Evolutionary conservation across 2,888 invertebrate species (phyloP), one percentile per base, ranked within the genome.

Genomic region (Xestia sexstrigata): DNA sequence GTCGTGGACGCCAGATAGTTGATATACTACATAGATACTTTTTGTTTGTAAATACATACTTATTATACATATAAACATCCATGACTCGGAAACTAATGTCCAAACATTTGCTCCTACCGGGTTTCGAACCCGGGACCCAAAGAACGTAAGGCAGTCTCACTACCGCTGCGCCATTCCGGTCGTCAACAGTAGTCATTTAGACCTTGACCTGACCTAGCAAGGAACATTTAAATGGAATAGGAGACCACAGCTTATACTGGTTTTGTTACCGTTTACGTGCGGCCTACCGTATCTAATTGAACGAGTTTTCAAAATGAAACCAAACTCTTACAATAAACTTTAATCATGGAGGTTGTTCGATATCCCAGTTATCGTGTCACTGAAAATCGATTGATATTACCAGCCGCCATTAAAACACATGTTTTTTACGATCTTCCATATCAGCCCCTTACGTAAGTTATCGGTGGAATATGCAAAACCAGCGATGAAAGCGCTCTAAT

Each of bases 401-500:
- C 55, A 77, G 42, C 55, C 60, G 35, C 26, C 39, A 74, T 30
- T 62, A 62, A 63, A 82, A 77, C 62, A 78, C 42, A 73, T 74
- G 66, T 74, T 83, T 67, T 70, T 79, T 79, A 76, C 49, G 58
- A 80, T 13, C 72, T 52, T 62, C 42, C 62, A 47, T 75, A 72
- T 49, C 63, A 30, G 55, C n/a, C 66, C 55, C 30, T n/a, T 49
- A 45, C 35, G 13, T 58, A 62, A 58, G 7, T 79, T 84, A 80
- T 76, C 63, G 45, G 2, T 23, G 11, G 35, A 26, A 72, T 62
- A 84, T 84, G 81, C 55, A 67, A 84, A 82, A 81, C 55, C 58
- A 76, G 69, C 81, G 23, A 69, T 62, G 35, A 62, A 71, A 84
- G 42, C 76, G 69, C 76, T 81, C 72, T 72, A 81, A 84, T 71